Evolutionary conservation across 2,113 vertebrate species (phyloP).

Genomic region (Leiothrix lutea): DNA sequence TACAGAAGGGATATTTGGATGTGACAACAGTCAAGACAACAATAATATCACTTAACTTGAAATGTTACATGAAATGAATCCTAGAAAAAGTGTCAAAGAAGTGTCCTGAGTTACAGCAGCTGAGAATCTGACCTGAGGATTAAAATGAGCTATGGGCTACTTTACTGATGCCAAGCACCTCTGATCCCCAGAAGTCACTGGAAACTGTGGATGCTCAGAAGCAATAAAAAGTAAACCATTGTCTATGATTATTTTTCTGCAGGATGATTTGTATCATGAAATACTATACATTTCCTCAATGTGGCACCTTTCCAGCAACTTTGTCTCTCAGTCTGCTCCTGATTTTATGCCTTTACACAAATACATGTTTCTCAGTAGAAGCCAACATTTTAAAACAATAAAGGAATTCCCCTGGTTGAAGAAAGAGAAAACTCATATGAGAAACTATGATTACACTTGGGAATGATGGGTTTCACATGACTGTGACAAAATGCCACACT

Average conservation of each 20-base stretch:
- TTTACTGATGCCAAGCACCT: not conserved
- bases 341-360: constrained; percentile 20
- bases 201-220: not conserved
- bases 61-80: not conserved
- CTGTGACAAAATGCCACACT: not conserved
- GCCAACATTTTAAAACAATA: constrained; percentile 25
- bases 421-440: not conserved
- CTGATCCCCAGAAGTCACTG: constrained; percentile 18
- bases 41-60: not conserved
- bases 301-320: constrained; percentile 31
- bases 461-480: constrained; percentile 12
- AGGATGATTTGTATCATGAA: constrained; percentile 12
- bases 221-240: constrained; percentile 13
- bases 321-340: not conserved
- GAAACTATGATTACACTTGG: not conserved
- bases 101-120: not conserved
- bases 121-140: constrained; percentile 15
- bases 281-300: not conserved
- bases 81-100: not conserved
- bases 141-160: constrained; percentile 8
- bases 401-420: constrained; percentile 36
- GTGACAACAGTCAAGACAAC: not conserved
- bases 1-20: not conserved
- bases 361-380: not conserved
- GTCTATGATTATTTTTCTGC: constrained; percentile 24